These are phyloP conservation scores for Oryzias javanicus DNA, from an alignment of 2,113 vertebrate genomes.

Conservation along the genomic window DNA sequence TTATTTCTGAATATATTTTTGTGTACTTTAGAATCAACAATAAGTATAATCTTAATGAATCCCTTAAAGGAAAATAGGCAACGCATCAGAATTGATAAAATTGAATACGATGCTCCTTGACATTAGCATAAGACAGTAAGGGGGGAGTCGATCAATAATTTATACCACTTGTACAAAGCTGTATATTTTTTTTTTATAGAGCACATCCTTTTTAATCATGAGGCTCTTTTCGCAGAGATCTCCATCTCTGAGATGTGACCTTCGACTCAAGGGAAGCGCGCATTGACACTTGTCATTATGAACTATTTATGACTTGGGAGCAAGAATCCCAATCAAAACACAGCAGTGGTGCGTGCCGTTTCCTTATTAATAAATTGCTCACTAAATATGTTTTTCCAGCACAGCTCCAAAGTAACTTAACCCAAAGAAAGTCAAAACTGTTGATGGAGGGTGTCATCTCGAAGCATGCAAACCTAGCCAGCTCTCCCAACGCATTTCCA, in stretches of 20 bases:
- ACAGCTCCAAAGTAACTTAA: constrained; percentile 64
- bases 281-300: constrained; percentile 77
- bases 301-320: constrained; percentile 72
- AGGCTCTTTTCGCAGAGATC: constrained; percentile 45
- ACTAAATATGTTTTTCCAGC: constrained; percentile 61
- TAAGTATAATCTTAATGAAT: constrained; percentile 9
- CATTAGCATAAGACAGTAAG: constrained; percentile 66
- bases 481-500: constrained; percentile 73
- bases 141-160: constrained; percentile 68
- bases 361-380: constrained; percentile 69
- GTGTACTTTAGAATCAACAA: constrained; percentile 3
- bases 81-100: constrained; percentile 33
- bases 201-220: constrained; percentile 62
- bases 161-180: constrained; percentile 66
- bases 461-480: constrained; percentile 58
- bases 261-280: constrained; percentile 71
- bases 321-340: constrained; percentile 70
- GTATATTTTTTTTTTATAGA: constrained; percentile 53
- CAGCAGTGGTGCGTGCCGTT: constrained; percentile 57
- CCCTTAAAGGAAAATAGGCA: constrained; percentile 27
- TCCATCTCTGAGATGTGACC: constrained; percentile 68
- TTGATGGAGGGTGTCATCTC: constrained; percentile 74
- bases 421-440: constrained; percentile 72
- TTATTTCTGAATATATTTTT: constrained; percentile 21
- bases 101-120: constrained; percentile 46